Evolutionary conservation across 2,797 vertebrate genomes (phyloP).

Genomic region (Dendrocincla tyrannina): DNA sequence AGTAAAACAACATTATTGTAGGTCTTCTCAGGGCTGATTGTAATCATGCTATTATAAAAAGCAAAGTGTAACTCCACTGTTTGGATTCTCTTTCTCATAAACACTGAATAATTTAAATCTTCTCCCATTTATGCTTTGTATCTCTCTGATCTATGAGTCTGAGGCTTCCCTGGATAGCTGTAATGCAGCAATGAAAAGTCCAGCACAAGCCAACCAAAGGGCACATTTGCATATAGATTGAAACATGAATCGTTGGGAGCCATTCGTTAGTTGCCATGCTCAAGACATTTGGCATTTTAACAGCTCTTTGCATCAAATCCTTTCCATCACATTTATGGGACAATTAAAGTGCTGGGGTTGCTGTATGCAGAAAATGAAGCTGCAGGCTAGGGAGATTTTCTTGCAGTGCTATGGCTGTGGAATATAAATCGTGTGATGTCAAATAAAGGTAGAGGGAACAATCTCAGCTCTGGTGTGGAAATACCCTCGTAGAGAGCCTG

Average conservation of each 20-base stretch:
- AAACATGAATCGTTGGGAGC: constrained; percentile 28
- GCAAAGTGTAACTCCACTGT: neutral
- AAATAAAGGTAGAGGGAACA: neutral
- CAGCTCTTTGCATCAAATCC: constrained; percentile 39
- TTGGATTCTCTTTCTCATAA: constrained; percentile 30
- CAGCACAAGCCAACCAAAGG: constrained; percentile 48
- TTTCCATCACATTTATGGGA: constrained; percentile 61
- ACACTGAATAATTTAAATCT: constrained; percentile 47
- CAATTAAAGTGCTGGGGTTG: constrained; percentile 39
- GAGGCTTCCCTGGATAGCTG: constrained; percentile 15
- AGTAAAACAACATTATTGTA: neutral
- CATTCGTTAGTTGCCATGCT: constrained; percentile 34
- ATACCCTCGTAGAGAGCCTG: neutral
- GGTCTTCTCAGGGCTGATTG: constrained; percentile 11
- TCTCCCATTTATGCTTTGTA: constrained; percentile 31
- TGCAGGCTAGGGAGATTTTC: constrained; percentile 3
- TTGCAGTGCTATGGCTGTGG: neutral
- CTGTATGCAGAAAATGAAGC: constrained; percentile 30
- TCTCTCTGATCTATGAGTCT: constrained; percentile 42
- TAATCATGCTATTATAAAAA: constrained; percentile 42
- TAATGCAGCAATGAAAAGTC: constrained; percentile 22
- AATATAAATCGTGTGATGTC: constrained; percentile 33
- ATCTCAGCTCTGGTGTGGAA: neutral
- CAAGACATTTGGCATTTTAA: constrained; percentile 64
- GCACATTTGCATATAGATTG: constrained; percentile 79